phyloP scores from a whole-genome alignment of 2,113 vertebrate genomes.

The Holacanthus passer region DNA sequence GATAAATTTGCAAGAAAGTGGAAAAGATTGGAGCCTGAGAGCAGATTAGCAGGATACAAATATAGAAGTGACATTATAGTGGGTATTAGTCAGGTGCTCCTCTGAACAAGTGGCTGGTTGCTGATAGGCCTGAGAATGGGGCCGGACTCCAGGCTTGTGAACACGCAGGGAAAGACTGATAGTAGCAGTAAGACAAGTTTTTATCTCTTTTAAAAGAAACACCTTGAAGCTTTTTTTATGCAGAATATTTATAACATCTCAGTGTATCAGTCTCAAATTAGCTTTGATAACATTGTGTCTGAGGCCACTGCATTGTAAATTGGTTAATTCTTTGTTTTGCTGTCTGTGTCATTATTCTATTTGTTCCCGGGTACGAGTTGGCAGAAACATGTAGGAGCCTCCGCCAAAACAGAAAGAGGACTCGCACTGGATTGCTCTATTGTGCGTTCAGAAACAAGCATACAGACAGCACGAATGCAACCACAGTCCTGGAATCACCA shows the following conservation, averaged over 20 bases:
- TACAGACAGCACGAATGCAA: not conserved
- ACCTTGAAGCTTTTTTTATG: not conserved
- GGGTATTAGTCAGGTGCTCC: conserved; percentile 86
- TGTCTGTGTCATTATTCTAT: conserved; percentile 33
- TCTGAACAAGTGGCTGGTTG: conserved; percentile 82
- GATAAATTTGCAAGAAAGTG: conserved; percentile 93
- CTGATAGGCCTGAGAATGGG: conserved; percentile 81
- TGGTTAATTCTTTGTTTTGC: conserved; percentile 38
- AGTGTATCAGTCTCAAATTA: conserved; percentile 21
- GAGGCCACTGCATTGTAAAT: conserved; percentile 1
- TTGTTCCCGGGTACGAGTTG: conserved; percentile 30
- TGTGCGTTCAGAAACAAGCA: conserved; percentile 10
- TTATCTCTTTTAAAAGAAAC: conserved; percentile 34
- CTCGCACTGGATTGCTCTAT: not conserved
- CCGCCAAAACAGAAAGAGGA: conserved; percentile 24
- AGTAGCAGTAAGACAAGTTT: conserved; percentile 25
- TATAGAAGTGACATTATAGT: conserved; percentile 87
- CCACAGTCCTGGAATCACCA: not conserved
- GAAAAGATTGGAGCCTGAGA: conserved; percentile 82
- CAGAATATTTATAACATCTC: not conserved
- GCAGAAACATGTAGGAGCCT: conserved; percentile 32
- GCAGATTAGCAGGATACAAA: conserved; percentile 88
- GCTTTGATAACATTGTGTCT: conserved; percentile 4
- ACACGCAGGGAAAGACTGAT: conserved; percentile 64
- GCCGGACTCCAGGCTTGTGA: conserved; percentile 58